These are phyloP conservation scores for Pantherophis guttatus DNA, from an alignment of 2,113 vertebrate species.

Conservation along the genomic window DNA sequence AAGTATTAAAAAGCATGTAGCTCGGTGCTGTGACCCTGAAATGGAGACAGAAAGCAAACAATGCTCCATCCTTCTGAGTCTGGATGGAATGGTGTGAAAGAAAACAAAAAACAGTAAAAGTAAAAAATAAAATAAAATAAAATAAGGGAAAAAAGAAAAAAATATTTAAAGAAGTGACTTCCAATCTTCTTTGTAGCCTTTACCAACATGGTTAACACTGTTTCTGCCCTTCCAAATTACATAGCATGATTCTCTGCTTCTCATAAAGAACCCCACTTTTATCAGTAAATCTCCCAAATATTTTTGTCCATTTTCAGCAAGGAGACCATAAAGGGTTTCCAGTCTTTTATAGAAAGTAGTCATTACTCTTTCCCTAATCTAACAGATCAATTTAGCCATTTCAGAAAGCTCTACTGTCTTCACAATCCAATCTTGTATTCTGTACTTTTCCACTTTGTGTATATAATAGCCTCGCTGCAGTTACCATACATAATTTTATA, in stretches of 20 bases:
- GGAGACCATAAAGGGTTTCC: neutral
- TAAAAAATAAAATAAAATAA: neutral
- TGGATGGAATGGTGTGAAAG: neutral
- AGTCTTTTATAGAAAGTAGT: neutral
- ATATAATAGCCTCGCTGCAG: neutral
- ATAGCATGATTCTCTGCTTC: neutral
- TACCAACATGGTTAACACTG: neutral
- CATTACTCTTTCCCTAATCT: neutral
- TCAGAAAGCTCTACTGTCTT: neutral
- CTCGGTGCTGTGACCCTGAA: neutral
- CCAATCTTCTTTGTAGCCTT: neutral
- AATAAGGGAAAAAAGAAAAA: neutral
- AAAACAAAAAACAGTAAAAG: neutral
- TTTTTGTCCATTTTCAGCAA: neutral
- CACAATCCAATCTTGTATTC: neutral
- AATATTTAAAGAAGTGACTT: neutral
- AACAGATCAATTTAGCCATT: neutral
- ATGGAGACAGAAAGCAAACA: neutral
- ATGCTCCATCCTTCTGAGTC: neutral
- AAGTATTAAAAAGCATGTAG: neutral
- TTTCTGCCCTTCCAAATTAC: neutral
- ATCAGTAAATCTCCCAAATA: neutral
- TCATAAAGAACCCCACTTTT: neutral
- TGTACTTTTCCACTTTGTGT: neutral
- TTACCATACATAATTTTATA: neutral